Evolutionary conservation across 2,888 invertebrate genomes (phyloP).

Genomic region (Caenorhabditis panamensis): DNA sequence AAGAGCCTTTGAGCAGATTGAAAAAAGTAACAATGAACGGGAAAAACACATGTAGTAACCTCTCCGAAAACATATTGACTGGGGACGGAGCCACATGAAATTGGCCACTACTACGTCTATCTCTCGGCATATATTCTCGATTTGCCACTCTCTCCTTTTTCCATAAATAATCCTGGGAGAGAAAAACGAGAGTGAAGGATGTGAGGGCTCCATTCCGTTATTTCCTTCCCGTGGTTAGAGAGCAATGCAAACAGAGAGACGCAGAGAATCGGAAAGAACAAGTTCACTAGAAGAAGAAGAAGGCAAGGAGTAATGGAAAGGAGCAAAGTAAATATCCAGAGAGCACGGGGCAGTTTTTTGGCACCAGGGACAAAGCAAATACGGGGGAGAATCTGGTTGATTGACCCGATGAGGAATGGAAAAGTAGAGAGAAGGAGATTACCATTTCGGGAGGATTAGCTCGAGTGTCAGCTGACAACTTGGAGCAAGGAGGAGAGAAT

Average conservation of each 20-base stretch:
- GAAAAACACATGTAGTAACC: not conserved
- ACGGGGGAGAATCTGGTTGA: conserved; percentile 2
- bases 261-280: conserved; percentile 22
- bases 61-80: not conserved
- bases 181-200: too few species aligned
- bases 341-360: not conserved
- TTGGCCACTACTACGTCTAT: not conserved
- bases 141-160: conserved; percentile 1
- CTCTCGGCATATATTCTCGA: not conserved
- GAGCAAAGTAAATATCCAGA: not conserved
- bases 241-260: conserved; percentile 18
- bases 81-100: not conserved
- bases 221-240: not conserved
- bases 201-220: not conserved
- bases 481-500: not conserved
- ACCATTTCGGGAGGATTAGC: conserved; percentile 2
- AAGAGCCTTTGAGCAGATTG: not conserved
- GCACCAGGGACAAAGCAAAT: not conserved
- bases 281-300: conserved; percentile 10
- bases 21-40: not conserved
- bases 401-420: too few species aligned
- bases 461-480: not conserved
- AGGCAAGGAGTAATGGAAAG: not conserved
- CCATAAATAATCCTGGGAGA: not conserved
- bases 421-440: conserved; percentile 5